phyloP scores from a whole-genome alignment of 2,888 invertebrate genomes.

The Tetragonula carbonaria region DNA sequence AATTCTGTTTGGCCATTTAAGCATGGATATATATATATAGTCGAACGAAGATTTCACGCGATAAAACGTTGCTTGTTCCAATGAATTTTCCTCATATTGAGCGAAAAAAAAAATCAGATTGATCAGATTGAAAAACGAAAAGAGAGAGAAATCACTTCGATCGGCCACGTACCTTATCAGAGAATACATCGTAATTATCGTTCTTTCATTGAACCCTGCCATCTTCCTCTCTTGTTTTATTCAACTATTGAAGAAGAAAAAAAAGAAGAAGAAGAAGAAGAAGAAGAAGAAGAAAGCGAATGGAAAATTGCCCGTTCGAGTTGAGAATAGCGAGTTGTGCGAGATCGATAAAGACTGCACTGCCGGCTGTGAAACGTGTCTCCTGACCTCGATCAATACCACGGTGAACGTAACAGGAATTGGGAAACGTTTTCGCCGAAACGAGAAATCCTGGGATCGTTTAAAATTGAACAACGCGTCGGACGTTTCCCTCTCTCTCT shows the following conservation, averaged over 20 bases:
- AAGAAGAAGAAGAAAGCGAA: background rate
- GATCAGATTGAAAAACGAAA: background rate
- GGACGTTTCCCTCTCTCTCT: background rate
- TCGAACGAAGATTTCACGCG: no score
- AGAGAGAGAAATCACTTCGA: background rate
- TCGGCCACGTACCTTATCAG: background rate
- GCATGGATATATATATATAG: no score
- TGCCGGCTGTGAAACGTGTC: conserved; percentile 39
- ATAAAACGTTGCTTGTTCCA: no score
- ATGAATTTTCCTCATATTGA: background rate
- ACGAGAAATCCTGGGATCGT: background rate
- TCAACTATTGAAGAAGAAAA: conserved; percentile 8
- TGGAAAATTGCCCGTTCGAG: conserved; percentile 7
- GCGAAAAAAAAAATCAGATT: background rate
- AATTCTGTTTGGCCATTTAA: no score
- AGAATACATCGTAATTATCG: conserved; percentile 57
- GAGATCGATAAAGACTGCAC: conserved; percentile 53
- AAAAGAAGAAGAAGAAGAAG: background rate
- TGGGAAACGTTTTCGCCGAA: conserved; percentile 32
- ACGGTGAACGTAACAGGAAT: conserved; percentile 45
- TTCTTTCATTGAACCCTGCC: conserved; percentile 35
- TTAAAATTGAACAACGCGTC: conserved; percentile 12
- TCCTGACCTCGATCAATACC: conserved; percentile 57
- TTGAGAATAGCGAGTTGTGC: conserved; percentile 26
- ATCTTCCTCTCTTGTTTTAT: background rate